These are phyloP conservation scores for Polypterus senegalus DNA, from an alignment of 2,113 vertebrate species.

Conservation along the genomic window DNA sequence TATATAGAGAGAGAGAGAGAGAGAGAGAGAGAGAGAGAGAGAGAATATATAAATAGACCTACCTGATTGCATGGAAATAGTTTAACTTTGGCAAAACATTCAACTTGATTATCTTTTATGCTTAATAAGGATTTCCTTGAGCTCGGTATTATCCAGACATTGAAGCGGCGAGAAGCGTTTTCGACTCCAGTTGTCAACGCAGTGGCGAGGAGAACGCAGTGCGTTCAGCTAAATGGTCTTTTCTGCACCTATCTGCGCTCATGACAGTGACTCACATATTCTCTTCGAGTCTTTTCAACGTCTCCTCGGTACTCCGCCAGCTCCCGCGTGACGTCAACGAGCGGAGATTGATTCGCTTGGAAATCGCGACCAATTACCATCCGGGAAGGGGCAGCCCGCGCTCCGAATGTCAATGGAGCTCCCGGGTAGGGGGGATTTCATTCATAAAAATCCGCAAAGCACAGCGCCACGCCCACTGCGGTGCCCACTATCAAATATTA, in stretches of 20 bases:
- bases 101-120: no score
- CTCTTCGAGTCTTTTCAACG: conserved; percentile 26
- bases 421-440: conserved; percentile 48
- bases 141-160: no score
- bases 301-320: conserved; percentile 28
- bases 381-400: conserved; percentile 2
- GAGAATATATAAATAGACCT: no score
- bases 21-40: no score
- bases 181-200: not conserved
- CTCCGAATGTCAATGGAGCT: not conserved
- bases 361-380: conserved; percentile 6
- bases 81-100: no score
- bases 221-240: not conserved
- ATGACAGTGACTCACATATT: conserved; percentile 3
- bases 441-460: conserved; percentile 66
- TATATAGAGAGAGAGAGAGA: no score
- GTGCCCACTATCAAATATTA: conserved; percentile 19
- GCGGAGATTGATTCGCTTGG: conserved; percentile 34
- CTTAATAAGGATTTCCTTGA: no score
- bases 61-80: no score
- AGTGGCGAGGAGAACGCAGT: not conserved
- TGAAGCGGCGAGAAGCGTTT: no score
- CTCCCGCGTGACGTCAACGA: conserved; percentile 43
- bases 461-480: conserved; percentile 56
- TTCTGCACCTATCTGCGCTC: not conserved